Percentiles rank a stretch among this genome's conserved stretches.
Conservation (phyloP, 2,113 vertebrate genomes). For the Bagarius yarrelli region DNA sequence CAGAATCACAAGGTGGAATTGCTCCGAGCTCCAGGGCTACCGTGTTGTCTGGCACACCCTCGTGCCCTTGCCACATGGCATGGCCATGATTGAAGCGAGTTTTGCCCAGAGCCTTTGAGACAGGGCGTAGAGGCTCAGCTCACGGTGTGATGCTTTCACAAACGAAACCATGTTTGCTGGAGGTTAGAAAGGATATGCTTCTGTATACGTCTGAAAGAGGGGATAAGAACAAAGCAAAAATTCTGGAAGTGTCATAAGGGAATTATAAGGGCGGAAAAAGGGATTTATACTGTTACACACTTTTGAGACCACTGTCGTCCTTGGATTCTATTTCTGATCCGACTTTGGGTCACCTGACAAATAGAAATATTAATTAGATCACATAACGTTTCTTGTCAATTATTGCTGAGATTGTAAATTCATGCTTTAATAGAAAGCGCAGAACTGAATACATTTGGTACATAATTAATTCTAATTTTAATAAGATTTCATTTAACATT, state of each 20-base stretch:
- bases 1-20: slow-evolving; percentile 28
- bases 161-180: slow-evolving; percentile 22
- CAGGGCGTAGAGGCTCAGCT: background rate
- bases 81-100: slow-evolving; percentile 19
- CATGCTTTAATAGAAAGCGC: slow-evolving; percentile 39
- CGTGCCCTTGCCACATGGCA: background rate
- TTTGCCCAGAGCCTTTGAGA: background rate
- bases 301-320: slow-evolving; percentile 1
- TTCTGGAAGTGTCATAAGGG: background rate
- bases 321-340: slow-evolving; percentile 8
- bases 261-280: background rate
- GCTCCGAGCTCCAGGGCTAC: slow-evolving; percentile 24
- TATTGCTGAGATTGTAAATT: slow-evolving; percentile 40
- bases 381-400: slow-evolving; percentile 29
- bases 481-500: slow-evolving; percentile 56
- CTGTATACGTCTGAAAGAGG: background rate
- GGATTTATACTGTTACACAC: background rate
- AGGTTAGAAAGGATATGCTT: slow-evolving; percentile 10
- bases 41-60: slow-evolving; percentile 14
- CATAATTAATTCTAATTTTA: slow-evolving; percentile 57
- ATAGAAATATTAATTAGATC: slow-evolving; percentile 31
- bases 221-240: slow-evolving; percentile 7
- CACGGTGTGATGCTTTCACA: background rate
- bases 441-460: slow-evolving; percentile 48
- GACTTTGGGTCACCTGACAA: slow-evolving; percentile 28